Evolutionary conservation across 2,888 invertebrate species (phyloP).

Genomic region (Polietes domitor): DNA sequence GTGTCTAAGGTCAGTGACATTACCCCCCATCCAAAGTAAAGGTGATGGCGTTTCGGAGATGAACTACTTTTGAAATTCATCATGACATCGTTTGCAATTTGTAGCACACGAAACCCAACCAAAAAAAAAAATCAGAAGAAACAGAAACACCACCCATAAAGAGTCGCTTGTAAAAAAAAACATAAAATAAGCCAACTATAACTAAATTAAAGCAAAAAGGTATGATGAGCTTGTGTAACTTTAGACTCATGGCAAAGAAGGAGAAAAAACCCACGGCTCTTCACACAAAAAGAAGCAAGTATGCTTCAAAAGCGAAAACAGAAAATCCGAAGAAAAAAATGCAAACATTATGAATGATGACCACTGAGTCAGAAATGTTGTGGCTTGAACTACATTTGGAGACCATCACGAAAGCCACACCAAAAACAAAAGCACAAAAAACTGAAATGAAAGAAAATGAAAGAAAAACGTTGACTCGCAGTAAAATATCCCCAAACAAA

Average conservation of each 20-base stretch:
- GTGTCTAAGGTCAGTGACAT: conserved; percentile 34
- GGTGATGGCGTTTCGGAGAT: conserved; percentile 21
- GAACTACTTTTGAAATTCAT: conserved; percentile 34
- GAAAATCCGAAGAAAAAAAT: not conserved
- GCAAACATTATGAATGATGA: conserved; percentile 61
- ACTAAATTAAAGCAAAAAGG: conserved; percentile 10
- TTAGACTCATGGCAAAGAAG: not conserved
- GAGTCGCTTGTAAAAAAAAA: conserved; percentile 4
- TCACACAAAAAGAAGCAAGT: conserved; percentile 5
- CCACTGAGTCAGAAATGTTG: conserved; percentile 57
- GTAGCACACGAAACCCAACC: not conserved
- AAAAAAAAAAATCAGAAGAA: not conserved
- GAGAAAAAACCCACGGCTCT: not conserved
- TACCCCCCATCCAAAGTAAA: not conserved
- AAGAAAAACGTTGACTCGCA: not conserved
- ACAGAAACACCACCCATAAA: not conserved
- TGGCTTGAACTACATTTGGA: conserved; percentile 55
- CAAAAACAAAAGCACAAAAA: conserved; percentile 37
- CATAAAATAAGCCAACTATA: not conserved
- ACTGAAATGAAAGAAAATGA: conserved; percentile 14
- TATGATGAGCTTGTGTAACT: conserved; percentile 25
- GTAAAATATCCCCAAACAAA: conserved; percentile 30
- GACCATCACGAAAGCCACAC: conserved; percentile 27
- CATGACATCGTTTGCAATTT: conserved; percentile 24
- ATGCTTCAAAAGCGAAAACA: not conserved